A percentile compares a stretch with the other conserved stretches of the same genome.
Evolutionary conservation across 2,888 invertebrate species (phyloP).

Genomic region (Platycnemis pennipes): DNA sequence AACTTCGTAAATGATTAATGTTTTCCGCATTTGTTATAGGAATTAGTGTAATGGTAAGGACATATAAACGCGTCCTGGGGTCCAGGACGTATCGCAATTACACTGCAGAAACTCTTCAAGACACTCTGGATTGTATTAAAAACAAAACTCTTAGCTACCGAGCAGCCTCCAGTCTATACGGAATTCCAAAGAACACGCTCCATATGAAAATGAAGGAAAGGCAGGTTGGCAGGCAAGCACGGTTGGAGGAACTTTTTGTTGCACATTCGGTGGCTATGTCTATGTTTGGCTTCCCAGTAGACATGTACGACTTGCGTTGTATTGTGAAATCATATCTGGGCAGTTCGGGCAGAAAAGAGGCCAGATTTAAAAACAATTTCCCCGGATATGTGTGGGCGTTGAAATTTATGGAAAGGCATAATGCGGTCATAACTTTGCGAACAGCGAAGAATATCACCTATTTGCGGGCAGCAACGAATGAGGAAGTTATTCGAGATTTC

Average conservation of each 20-base stretch:
- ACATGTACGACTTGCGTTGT: conserved; percentile 71
- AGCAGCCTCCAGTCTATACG: neutral
- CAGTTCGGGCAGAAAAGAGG: conserved; percentile 64
- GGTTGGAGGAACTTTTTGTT: too few species aligned
- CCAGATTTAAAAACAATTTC: conserved; percentile 46
- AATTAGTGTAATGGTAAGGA: neutral
- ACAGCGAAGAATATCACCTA: conserved; percentile 70
- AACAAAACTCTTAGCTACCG: neutral
- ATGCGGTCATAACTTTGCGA: conserved; percentile 69
- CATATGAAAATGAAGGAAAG: too few species aligned
- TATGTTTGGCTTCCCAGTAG: conserved; percentile 74
- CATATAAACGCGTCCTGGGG: neutral
- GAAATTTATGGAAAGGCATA: conserved; percentile 72
- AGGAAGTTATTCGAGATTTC: neutral
- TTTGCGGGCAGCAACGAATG: conserved; percentile 35
- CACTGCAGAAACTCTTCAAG: conserved; percentile 2
- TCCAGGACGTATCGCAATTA: neutral
- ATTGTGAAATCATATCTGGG: conserved; percentile 72
- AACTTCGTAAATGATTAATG: neutral
- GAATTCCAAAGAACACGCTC: conserved; percentile 69
- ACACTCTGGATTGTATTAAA: neutral
- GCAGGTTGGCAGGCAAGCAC: too few species aligned
- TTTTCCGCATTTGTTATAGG: neutral
- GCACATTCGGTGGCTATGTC: too few species aligned
- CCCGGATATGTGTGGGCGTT: conserved; percentile 74